Conservation (phyloP, 2,888 invertebrate species). For the Spisula solida region DNA sequence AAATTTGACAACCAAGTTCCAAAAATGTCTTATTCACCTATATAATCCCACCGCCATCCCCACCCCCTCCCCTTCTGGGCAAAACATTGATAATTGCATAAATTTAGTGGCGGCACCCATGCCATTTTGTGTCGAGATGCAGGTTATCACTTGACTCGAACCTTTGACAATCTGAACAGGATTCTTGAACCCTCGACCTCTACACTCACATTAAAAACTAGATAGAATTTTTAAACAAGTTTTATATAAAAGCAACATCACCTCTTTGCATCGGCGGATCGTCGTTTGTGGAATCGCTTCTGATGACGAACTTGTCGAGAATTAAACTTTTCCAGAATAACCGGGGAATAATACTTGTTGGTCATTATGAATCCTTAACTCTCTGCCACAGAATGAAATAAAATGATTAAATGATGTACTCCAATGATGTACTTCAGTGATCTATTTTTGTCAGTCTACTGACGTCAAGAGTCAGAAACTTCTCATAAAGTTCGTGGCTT, state of each 20-base stretch:
- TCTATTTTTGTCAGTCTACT: background rate
- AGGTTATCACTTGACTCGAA: too few relatives aligned
- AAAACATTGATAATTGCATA: too few relatives aligned
- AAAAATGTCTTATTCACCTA: too few relatives aligned
- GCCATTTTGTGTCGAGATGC: too few relatives aligned
- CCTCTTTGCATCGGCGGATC: background rate
- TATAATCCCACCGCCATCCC: too few relatives aligned
- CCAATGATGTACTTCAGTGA: background rate
- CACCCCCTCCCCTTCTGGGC: too few relatives aligned
- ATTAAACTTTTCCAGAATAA: constrained; percentile 56
- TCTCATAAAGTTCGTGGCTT: background rate
- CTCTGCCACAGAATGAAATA: background rate
- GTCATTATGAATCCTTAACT: constrained; percentile 28
- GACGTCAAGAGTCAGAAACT: background rate
- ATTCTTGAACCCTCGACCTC: too few relatives aligned
- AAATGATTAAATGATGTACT: background rate
- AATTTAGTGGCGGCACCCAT: too few relatives aligned
- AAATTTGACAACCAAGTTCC: too few relatives aligned
- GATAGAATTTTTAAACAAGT: background rate
- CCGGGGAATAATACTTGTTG: constrained; percentile 55
- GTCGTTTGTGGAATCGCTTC: constrained; percentile 5
- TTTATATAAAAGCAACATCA: background rate
- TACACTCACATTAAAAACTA: too few relatives aligned
- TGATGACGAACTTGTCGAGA: constrained; percentile 48
- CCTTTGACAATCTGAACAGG: too few relatives aligned